These are phyloP conservation scores for Danio albolineatus DNA, from an alignment of 2,797 vertebrate species.

Conservation along the genomic window DNA sequence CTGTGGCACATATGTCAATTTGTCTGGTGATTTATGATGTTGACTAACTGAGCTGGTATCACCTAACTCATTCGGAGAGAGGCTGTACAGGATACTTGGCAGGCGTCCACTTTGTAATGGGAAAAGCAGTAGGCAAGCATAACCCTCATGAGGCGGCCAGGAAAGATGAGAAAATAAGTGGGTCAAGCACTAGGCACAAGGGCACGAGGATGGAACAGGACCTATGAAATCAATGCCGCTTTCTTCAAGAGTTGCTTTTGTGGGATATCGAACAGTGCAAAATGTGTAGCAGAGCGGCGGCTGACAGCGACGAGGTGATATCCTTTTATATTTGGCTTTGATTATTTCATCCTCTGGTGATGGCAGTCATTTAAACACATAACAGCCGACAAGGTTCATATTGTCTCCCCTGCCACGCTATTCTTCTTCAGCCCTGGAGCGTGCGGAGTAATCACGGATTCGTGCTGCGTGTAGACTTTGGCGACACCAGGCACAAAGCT, in stretches of 20 bases:
- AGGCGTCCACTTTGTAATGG: slow-evolving; percentile 79
- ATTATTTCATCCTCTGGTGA: slow-evolving; percentile 58
- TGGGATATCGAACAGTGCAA: slow-evolving; percentile 77
- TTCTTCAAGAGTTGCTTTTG: slow-evolving; percentile 71
- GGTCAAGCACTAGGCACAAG: slow-evolving; percentile 80
- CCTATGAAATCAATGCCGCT: slow-evolving; percentile 81
- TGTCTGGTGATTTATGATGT: slow-evolving; percentile 82
- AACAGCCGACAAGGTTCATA: slow-evolving; percentile 56
- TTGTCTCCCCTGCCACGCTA: slow-evolving; percentile 50
- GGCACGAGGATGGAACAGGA: slow-evolving; percentile 73
- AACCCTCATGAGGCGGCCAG: slow-evolving; percentile 80
- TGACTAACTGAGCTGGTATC: slow-evolving; percentile 78
- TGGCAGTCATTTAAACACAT: slow-evolving; percentile 58
- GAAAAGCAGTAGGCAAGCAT: slow-evolving; percentile 76
- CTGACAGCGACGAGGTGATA: slow-evolving; percentile 71
- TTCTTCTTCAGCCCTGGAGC: slow-evolving; percentile 40
- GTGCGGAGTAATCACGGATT: slow-evolving; percentile 48
- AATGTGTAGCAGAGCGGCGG: slow-evolving; percentile 68
- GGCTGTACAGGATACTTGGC: slow-evolving; percentile 75
- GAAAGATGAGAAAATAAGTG: slow-evolving; percentile 89
- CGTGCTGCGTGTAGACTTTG: slow-evolving; percentile 52
- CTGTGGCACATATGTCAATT: slow-evolving; percentile 80
- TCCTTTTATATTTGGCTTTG: slow-evolving; percentile 67
- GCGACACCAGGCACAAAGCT: slow-evolving; percentile 15
- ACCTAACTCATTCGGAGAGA: slow-evolving; percentile 78